These are phyloP conservation scores for Pseudomyrmex dendroicus DNA, from an alignment of 1,140 invertebrate species.

Conservation along the genomic window DNA sequence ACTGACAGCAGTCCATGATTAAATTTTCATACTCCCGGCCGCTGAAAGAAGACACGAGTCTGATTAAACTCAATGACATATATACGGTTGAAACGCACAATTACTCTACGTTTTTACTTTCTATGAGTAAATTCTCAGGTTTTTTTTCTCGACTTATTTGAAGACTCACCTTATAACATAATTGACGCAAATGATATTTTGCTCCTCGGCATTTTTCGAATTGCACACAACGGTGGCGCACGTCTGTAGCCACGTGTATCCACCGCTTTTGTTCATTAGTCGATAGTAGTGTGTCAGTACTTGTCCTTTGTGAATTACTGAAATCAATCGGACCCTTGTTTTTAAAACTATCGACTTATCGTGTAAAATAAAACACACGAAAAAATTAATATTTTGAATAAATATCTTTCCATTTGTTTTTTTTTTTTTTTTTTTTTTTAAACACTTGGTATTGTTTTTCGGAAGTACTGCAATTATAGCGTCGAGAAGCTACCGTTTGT, in stretches of 20 bases:
- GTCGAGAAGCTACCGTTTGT: slow-evolving; percentile 57
- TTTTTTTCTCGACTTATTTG: background rate
- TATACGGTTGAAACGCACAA: background rate
- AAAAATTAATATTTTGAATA: background rate
- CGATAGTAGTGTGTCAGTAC: slow-evolving; percentile 98
- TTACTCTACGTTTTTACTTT: no score
- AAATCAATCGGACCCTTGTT: slow-evolving; percentile 77
- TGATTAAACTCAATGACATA: background rate
- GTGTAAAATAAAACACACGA: background rate
- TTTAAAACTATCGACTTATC: background rate
- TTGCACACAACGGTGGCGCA: slow-evolving; percentile 98
- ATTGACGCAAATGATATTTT: slow-evolving; percentile 98
- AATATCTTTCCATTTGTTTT: background rate
- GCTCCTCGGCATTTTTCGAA: slow-evolving; percentile 97
- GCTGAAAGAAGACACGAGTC: slow-evolving; percentile 87
- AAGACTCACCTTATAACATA: slow-evolving; percentile 94
- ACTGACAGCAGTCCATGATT: slow-evolving; percentile 96
- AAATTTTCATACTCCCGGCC: slow-evolving; percentile 95
- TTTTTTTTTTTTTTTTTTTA: background rate
- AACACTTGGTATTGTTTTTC: background rate
- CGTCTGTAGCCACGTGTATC: slow-evolving; percentile 98
- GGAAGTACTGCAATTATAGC: slow-evolving; percentile 3
- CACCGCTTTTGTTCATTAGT: slow-evolving; percentile 97
- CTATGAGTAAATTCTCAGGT: background rate
- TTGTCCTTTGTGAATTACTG: slow-evolving; percentile 98